Evolutionary conservation across 2,113 vertebrate genomes (phyloP), one percentile per base, ranked within the genome.

Genomic region (Gobiocypris rarus): DNA sequence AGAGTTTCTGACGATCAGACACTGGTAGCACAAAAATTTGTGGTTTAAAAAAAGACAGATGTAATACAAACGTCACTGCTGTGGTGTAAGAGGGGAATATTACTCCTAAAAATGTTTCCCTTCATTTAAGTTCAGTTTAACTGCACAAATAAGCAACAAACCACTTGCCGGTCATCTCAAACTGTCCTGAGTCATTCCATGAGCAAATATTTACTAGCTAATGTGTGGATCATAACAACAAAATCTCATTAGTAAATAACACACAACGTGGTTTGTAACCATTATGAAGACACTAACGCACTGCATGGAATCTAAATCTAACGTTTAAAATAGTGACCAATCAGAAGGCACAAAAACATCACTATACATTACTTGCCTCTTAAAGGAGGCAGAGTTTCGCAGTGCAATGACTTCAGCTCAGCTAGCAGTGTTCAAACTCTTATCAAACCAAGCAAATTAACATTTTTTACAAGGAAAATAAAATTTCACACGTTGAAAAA

Each of bases 271-370:
- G 43, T 15, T 22, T 31, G 5, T 48, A 74, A 38, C 22, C 63
- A 61, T 71, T 79, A 70, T 74, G 14, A 58, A 86, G 26, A 63
- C 76, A 83, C 84, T 52, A 50, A 28, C 50, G 50, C 9, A 19
- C 17, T 75, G 75, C 75, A 84, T 79, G 52, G 13, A 31, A 45
- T 19, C 69, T 38, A 7, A 38, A 38, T 7, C 38, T 38, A 38
- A 86, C 87, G 79, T 85, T 77, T 54, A 86, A 73, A 45, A 75
- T 2, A 43, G 31, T 71, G 69, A 71, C 67, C 56, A 59, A 38
- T 81, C 70, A 61, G 85, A 93, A 94, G 93, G 92, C 91, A 93
- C 91, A 84, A 86, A 86, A 83, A 92, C 85, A 79, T 87, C 81
- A 86, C 85, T 74, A 83, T 87, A 89, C 45, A 43, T 74, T 65